Percentiles rank a stretch among this genome's conserved stretches.
Conservation (phyloP, 1,140 invertebrate genomes). For the Drosophila mauritiana region DNA sequence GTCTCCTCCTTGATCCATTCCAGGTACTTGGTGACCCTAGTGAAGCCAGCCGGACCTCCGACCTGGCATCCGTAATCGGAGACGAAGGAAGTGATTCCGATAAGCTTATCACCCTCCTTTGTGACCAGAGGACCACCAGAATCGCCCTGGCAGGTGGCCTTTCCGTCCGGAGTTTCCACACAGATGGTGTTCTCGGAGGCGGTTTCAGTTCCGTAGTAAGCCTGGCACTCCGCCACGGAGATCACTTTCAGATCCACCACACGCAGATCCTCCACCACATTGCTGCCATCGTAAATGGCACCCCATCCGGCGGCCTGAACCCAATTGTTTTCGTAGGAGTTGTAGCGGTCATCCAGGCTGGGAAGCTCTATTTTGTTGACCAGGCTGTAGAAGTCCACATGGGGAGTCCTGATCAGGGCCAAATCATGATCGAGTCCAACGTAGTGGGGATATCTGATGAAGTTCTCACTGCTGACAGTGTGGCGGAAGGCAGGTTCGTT, state of each 20-base stretch:
- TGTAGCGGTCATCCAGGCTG: constrained; percentile 50
- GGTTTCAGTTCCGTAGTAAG: constrained; percentile 38
- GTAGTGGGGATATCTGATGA: constrained; percentile 43
- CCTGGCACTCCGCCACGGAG: constrained; percentile 33
- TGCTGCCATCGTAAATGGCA: constrained; percentile 51
- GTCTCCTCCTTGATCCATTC: constrained; percentile 86
- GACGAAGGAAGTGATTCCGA: constrained; percentile 86
- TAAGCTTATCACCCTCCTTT: constrained; percentile 50
- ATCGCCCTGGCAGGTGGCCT: constrained; percentile 63
- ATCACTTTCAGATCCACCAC: constrained; percentile 36
- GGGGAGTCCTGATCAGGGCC: constrained; percentile 46
- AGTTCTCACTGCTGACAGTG: constrained; percentile 34
- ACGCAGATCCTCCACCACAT: constrained; percentile 38
- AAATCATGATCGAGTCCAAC: constrained; percentile 33
- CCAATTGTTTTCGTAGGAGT: constrained; percentile 37
- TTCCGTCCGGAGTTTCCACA: constrained; percentile 49
- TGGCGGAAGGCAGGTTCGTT: constrained; percentile 48
- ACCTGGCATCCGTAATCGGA: constrained; percentile 85
- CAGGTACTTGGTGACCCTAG: constrained; percentile 85
- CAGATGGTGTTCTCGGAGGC: constrained; percentile 48
- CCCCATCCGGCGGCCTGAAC: constrained; percentile 61
- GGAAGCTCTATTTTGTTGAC: constrained; percentile 63
- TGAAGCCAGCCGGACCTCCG: constrained; percentile 86
- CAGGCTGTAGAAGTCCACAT: constrained; percentile 51
- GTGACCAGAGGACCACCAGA: constrained; percentile 64